phyloP scores from a whole-genome alignment of 1,140 invertebrate genomes.

The Drosophila virilis region DNA sequence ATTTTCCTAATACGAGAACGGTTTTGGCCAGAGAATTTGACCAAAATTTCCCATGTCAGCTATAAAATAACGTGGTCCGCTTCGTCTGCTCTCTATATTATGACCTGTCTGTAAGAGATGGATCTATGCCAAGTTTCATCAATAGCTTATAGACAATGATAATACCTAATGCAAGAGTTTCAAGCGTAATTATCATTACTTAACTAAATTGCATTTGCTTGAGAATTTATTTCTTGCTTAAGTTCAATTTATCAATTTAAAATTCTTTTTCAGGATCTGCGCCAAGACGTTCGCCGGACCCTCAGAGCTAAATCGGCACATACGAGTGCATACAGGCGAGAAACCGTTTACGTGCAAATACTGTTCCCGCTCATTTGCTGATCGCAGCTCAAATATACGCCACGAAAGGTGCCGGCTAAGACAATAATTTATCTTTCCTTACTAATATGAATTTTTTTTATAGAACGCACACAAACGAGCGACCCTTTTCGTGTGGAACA shows the following conservation, averaged over 20 bases:
- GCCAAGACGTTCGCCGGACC: constrained; percentile 75
- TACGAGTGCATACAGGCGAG: constrained; percentile 78
- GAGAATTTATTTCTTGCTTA: too few species aligned
- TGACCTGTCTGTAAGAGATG: too few species aligned
- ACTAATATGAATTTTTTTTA: constrained; percentile 13
- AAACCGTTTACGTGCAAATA: constrained; percentile 89
- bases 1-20: too few species aligned
- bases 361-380: constrained; percentile 89
- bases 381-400: constrained; percentile 86
- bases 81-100: too few species aligned
- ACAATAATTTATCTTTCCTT: neutral
- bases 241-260: neutral
- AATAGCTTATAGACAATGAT: too few species aligned
- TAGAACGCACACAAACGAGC: constrained; percentile 89
- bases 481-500: constrained; percentile 88
- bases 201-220: too few species aligned
- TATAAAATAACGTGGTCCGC: too few species aligned
- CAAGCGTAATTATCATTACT: too few species aligned
- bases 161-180: too few species aligned
- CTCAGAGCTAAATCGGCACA: constrained; percentile 75
- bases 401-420: constrained; percentile 85
- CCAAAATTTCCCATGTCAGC: too few species aligned
- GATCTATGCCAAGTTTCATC: too few species aligned
- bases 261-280: constrained; percentile 62
- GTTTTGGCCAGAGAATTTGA: too few species aligned